Base-by-base conservation (phyloP, 2,888 invertebrate species). In the Eubasilissa splendida region DNA sequence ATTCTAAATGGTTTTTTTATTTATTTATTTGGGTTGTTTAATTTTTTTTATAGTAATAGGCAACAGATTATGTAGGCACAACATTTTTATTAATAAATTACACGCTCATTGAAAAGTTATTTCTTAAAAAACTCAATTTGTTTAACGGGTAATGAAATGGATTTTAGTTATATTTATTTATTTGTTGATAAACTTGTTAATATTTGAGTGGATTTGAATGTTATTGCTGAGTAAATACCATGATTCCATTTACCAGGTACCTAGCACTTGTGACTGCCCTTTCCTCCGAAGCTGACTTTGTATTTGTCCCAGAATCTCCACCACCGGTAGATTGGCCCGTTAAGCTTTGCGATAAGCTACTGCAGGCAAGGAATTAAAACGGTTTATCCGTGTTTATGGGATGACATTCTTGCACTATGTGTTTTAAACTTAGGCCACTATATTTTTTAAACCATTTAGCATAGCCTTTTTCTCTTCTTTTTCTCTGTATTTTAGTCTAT, bases 241-340 rank as follows among this genome's bases (percentile, higher is more conserved):
- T 42, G 42, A 42, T 65, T n/a, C 42, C 74, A 50, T 79, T 80
- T 74, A 60, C 86, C 92, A 98, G 98, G 93, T 99, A 99, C 93
- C 94, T 99, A 90, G 97, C 98, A 86, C 92, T 99, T 89, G 98
- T 99, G 87, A 96, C 97, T 87, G 98, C 97, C 87, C 92, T 99
- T 91, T 95, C 98, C 86, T 95, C 96, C 85, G 99, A 99, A 93
- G 99, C 99, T 85, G 99, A 99, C 92, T 99, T 95, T 94, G 97
- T 99, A 86, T 99, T 99, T 93, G 95, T 97, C 86, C 99, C 99
- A 84, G 99, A 99, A 92, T 94, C 94, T 89, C 99, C 99, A 84
- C 99, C 99, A 86, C 95, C 96, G 86, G 91, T 91, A 85, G 97
- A 96, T 91, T 99, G 99, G 99, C 95, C 94, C 88, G 94, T 94